Base-by-base conservation (phyloP, 2,888 invertebrate species). In the Nowickia ferox region DNA sequence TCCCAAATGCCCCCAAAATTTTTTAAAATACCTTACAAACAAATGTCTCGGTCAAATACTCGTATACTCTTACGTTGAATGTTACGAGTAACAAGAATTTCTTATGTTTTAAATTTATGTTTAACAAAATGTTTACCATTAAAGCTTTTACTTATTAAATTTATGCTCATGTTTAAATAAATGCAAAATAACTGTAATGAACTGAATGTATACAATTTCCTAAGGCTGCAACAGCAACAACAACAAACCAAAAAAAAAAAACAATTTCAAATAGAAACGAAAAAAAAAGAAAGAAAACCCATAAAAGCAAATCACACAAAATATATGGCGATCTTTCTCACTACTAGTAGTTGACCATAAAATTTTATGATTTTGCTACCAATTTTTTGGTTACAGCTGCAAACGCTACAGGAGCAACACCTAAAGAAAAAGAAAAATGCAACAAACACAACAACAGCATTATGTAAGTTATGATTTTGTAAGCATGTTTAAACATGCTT, bases 331-430 rank as follows among this genome's bases (percentile, higher is more conserved):
- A 83, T 87, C 84, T 87, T 87, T 87, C 76, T 6, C 6, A 30
- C 30, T 30, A 87, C 88, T 77, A 87, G 88, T 80, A 88, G 88
- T 87, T 88, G 88, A 88, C 89, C 90, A 90, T 91, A 90, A 91
- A 91, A 91, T 90, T 91, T 91, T 91, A 91, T 90, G 89, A 89
- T 88, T 84, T 80, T 88, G 91, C 91, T 91, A 91, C 91, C 91
- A 87, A 87, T 79, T 82, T 84, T 80, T 84, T 30, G 30, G 53
- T 59, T 68, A 68, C 75, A 84, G 84, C 84, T 74, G 66, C 72
- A 79, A 79, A 69, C 55, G 63, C 38, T 71, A 61, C 44, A 69
- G 63, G 40, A 69, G 76, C 75, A 59, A 57, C 69, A 82, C 68
- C 46, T 38, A 19, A 4, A 69, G 40, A n/a, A 59, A 19, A 4